These are phyloP conservation scores for Laticauda laticaudata DNA, from an alignment of 2,113 vertebrate species.

Conservation along the genomic window DNA sequence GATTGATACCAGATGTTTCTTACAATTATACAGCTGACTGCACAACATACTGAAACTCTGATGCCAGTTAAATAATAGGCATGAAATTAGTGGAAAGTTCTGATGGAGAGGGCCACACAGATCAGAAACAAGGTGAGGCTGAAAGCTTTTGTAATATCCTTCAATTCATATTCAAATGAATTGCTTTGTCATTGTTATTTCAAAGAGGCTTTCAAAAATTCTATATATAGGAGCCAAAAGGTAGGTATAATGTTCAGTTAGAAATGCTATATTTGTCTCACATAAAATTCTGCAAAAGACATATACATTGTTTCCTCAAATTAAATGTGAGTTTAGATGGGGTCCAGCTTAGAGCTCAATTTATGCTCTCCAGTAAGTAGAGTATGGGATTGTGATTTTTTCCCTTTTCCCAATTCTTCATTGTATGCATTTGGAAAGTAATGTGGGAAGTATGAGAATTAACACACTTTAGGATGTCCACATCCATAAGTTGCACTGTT, in stretches of 20 bases:
- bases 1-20: conserved; percentile 52
- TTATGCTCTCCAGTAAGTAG: too few species aligned
- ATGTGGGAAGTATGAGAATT: background rate
- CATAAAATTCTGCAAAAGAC: background rate
- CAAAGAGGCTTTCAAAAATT: background rate
- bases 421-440: background rate
- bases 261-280: background rate
- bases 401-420: background rate
- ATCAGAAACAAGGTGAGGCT: conserved; percentile 22
- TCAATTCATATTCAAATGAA: background rate
- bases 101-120: background rate
- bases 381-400: too few species aligned
- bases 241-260: background rate
- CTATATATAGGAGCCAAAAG: background rate
- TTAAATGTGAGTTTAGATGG: background rate
- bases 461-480: background rate
- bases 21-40: conserved; percentile 53
- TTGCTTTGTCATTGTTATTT: background rate
- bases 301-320: background rate
- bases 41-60: conserved; percentile 26
- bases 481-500: background rate
- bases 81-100: conserved; percentile 52
- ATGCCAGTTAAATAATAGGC: conserved; percentile 48
- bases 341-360: background rate
- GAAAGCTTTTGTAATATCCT: conserved; percentile 25